Conservation (phyloP, 2,888 invertebrate genomes). For the Drosophila eohydei region DNA sequence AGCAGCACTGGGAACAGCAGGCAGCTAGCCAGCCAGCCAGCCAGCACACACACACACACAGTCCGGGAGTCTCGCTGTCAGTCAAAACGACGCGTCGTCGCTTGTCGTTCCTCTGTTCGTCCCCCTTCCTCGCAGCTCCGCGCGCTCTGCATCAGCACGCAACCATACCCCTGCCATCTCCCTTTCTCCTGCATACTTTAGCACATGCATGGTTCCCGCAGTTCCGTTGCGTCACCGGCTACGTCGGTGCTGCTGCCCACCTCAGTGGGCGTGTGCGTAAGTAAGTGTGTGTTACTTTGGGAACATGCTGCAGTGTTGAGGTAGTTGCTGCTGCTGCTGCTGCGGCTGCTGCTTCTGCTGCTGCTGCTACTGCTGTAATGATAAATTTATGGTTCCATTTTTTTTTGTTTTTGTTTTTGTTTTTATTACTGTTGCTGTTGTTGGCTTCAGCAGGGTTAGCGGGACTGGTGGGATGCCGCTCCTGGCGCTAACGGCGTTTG, state of each 20-base stretch:
- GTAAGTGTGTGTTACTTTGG: slow-evolving; percentile 10
- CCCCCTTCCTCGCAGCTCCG: neutral
- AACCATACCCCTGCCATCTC: neutral
- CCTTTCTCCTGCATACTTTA: slow-evolving; percentile 36
- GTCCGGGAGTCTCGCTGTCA: slow-evolving; percentile 53
- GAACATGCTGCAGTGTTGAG: slow-evolving; percentile 63
- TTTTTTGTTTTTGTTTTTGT: slow-evolving; percentile 13
- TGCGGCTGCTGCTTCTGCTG: slow-evolving; percentile 22
- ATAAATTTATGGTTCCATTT: slow-evolving; percentile 67
- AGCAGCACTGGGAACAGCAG: slow-evolving; percentile 26
- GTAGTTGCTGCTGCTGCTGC: slow-evolving; percentile 53
- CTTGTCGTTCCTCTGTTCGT: slow-evolving; percentile 38
- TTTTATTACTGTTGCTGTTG: slow-evolving; percentile 3
- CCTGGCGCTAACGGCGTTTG: slow-evolving; percentile 58
- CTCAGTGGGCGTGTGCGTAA: slow-evolving; percentile 10
- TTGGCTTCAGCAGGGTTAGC: slow-evolving; percentile 4
- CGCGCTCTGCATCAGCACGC: neutral
- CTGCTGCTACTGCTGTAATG: slow-evolving; percentile 52
- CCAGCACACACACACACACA: neutral
- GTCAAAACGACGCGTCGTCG: slow-evolving; percentile 61
- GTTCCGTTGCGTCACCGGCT: slow-evolving; percentile 73
- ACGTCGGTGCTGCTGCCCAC: slow-evolving; percentile 33
- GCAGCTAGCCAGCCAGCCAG: slow-evolving; percentile 9
- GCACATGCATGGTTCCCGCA: slow-evolving; percentile 61
- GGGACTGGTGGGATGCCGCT: slow-evolving; percentile 18